Evolutionary conservation across 2,888 invertebrate genomes (phyloP).

Genomic region (Heliconius hortense): DNA sequence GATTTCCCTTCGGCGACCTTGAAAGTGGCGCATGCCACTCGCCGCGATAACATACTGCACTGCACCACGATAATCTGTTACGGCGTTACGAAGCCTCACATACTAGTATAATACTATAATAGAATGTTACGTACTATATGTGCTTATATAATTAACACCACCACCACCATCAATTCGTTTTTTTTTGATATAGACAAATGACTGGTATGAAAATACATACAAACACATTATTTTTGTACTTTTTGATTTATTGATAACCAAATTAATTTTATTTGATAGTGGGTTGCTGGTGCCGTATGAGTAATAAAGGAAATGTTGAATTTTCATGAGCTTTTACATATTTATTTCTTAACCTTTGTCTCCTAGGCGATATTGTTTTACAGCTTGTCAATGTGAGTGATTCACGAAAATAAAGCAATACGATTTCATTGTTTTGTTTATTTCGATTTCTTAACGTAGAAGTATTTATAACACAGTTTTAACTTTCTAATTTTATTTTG

Average conservation of each 20-base stretch:
- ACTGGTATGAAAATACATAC: not conserved
- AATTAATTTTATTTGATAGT: not conserved
- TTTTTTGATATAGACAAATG: not conserved
- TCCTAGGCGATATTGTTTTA: conserved; percentile 59
- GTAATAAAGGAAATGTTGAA: conserved; percentile 57
- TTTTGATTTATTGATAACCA: not conserved
- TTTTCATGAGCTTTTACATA: conserved; percentile 64
- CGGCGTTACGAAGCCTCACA: conserved; percentile 36
- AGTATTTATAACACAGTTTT: not conserved
- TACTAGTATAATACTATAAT: conserved; percentile 11
- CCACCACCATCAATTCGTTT: too few species aligned
- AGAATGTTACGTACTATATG: conserved; percentile 41
- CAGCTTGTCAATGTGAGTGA: conserved; percentile 48
- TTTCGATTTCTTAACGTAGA: not conserved
- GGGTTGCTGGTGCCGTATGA: conserved; percentile 47
- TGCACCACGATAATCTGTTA: conserved; percentile 53
- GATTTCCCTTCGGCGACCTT: conserved; percentile 79
- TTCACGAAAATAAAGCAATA: conserved; percentile 49
- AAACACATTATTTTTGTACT: not conserved
- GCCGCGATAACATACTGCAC: conserved; percentile 61
- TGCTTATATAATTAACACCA: conserved; percentile 1
- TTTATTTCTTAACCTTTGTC: conserved; percentile 70
- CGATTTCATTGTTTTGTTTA: conserved; percentile 18
- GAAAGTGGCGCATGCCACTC: conserved; percentile 59
- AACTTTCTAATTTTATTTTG: conserved; percentile 12